phyloP scores from a whole-genome alignment of 2,888 invertebrate species.

The Mimas tiliae region DNA sequence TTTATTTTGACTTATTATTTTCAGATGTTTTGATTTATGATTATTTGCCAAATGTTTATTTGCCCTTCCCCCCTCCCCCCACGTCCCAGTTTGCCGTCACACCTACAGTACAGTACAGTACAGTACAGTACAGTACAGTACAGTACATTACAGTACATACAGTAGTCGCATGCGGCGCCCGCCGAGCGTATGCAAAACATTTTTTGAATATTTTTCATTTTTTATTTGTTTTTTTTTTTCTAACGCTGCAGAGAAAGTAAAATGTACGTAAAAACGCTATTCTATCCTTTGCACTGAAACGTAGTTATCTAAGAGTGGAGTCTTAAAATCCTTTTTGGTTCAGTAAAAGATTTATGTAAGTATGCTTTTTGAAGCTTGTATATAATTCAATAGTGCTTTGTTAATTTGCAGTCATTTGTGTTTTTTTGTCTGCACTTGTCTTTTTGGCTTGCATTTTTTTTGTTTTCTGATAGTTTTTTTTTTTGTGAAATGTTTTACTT shows the following conservation, averaged over 20 bases:
- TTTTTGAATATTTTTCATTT: constrained; percentile 32
- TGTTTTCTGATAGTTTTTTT: constrained; percentile 19
- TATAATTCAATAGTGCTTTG: too few relatives aligned
- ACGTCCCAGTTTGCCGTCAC: neutral
- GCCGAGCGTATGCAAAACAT: constrained; percentile 38
- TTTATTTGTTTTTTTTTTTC: constrained; percentile 53
- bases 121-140: too few relatives aligned
- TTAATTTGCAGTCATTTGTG: too few relatives aligned
- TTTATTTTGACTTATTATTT: constrained; percentile 25
- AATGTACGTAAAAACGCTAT: constrained; percentile 62
- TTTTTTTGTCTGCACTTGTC: too few relatives aligned
- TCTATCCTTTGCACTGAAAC: constrained; percentile 32
- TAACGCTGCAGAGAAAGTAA: constrained; percentile 80
- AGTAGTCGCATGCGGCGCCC: constrained; percentile 61
- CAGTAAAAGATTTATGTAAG: constrained; percentile 32
- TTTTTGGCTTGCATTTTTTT: neutral
- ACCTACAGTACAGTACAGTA: too few relatives aligned
- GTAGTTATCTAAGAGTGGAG: constrained; percentile 56
- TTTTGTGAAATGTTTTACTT: constrained; percentile 58
- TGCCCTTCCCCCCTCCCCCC: constrained; percentile 43
- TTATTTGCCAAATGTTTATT: constrained; percentile 52
- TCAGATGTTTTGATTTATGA: constrained; percentile 37
- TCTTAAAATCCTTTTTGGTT: constrained; percentile 46
- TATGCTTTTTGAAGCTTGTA: constrained; percentile 30
- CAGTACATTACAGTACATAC: too few relatives aligned